Evolutionary conservation across 2,888 invertebrate species (phyloP).

Genomic region (Ormyrus rosae): DNA sequence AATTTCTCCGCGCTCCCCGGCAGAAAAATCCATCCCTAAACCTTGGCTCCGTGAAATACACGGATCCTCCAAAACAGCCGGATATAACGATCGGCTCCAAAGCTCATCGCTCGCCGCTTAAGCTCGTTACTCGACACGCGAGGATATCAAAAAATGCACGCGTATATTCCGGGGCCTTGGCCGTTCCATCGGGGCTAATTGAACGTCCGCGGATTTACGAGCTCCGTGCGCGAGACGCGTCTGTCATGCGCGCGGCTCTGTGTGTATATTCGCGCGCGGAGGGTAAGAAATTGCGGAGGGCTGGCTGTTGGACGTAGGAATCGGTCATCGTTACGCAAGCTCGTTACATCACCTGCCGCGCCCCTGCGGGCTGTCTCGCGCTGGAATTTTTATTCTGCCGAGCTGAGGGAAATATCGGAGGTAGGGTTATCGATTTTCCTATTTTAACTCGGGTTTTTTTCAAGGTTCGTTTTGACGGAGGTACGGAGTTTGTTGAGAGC

Average conservation of each 20-base stretch:
- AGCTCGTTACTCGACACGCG: background rate
- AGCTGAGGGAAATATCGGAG: too few species aligned
- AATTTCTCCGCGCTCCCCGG: too few species aligned
- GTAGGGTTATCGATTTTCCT: too few species aligned
- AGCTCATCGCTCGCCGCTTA: too few species aligned
- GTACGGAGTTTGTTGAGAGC: too few species aligned
- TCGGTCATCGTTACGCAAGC: conserved; percentile 26
- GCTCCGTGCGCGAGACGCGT: background rate
- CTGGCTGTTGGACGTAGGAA: background rate
- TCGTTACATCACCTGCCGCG: conserved; percentile 23
- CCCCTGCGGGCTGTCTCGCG: background rate
- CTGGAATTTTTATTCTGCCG: background rate
- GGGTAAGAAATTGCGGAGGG: background rate
- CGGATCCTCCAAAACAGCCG: too few species aligned
- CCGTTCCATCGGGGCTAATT: conserved; percentile 14
- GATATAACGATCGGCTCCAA: too few species aligned
- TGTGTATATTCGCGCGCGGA: background rate
- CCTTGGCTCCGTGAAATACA: too few species aligned
- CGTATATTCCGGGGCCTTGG: background rate
- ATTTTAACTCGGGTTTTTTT: too few species aligned
- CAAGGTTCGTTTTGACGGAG: too few species aligned
- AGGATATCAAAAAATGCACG: background rate
- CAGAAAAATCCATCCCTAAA: too few species aligned
- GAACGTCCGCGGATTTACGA: conserved; percentile 14
- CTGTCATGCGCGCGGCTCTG: background rate